Evolutionary conservation across 2,113 vertebrate species (phyloP), one percentile per base, ranked within the genome.

Genomic region (Apteryx mantelli): DNA sequence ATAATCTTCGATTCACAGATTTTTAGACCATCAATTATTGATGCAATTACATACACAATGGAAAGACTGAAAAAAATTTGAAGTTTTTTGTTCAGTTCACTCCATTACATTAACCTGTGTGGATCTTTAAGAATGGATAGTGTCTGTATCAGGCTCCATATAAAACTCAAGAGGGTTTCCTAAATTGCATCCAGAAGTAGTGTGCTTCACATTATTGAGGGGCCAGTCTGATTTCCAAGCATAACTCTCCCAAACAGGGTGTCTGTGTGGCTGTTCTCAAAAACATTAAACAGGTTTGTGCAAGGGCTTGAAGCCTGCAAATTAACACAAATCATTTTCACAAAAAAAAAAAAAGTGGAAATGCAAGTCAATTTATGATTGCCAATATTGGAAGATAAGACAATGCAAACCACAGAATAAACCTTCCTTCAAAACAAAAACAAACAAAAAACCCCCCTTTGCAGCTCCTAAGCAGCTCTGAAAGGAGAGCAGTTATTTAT

Each of bases 201-300:
- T 34, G 46, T 91, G 86, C 20, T 89, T 97, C 69, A 97, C 7
- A 30, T 97, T 97, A 69, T 44, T 91, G 77, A 97, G 91, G 76
- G 91, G 44, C 64, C 92, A 92, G 28, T 91, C 82, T 88, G 56
- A 81, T 96, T 85, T 32, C 46, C 68, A 93, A 97, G 89, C 40
- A 40, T 9, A 46, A 92, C 36, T 95, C 40, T 92, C 53, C 68
- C 86, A 86, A 96, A 87, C 7, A 93, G 8, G 3, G 77, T 69
- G 22, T 83, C 91, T 58, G 16, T 26, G 50, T 79, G 78, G 40
- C 88, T 96, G 0, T 95, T 94, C 93, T 97, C 93, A 91, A 90
- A 82, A 92, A 89, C 17, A 50, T 28, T 77, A 71, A 98, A 90
- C 15, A 19, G 28, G 46, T 94, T 91, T 34, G 3, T 40, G 13